phyloP scores from a whole-genome alignment of 2,113 vertebrate genomes.

The Lophius piscatorius region DNA sequence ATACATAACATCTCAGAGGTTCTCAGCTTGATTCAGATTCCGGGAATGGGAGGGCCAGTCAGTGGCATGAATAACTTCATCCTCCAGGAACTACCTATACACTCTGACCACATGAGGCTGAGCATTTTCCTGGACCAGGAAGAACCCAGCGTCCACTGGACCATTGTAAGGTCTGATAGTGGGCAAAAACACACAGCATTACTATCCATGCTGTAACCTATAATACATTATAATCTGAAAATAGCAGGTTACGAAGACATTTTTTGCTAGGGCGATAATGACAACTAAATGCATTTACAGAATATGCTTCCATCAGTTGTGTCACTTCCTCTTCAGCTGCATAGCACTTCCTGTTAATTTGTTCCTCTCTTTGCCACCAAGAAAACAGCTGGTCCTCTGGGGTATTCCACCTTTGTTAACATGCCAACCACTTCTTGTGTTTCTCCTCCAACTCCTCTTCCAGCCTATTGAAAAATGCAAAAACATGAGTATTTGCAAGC shows the following conservation, averaged over 20 bases:
- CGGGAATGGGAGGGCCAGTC: too few relatives aligned
- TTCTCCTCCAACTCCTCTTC: conserved; percentile 84
- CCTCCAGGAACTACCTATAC: too few relatives aligned
- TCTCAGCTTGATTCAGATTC: too few relatives aligned
- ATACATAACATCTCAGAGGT: too few relatives aligned
- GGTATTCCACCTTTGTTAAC: conserved; percentile 68
- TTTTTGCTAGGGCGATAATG: conserved; percentile 80
- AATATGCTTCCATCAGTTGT: conserved; percentile 69
- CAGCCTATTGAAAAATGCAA: conserved; percentile 77
- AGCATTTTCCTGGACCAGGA: too few relatives aligned
- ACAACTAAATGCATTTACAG: too few relatives aligned
- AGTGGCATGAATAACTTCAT: too few relatives aligned
- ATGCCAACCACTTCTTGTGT: conserved; percentile 74
- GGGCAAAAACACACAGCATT: too few relatives aligned
- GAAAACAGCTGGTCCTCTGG: conserved; percentile 80
- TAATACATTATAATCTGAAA: too few relatives aligned
- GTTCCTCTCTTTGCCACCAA: conserved; percentile 82
- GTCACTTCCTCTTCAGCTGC: conserved; percentile 81
- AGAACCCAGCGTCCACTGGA: too few relatives aligned
- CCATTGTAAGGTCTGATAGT: too few relatives aligned
- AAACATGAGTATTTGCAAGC: conserved; percentile 15
- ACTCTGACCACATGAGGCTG: too few relatives aligned
- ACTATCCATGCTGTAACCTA: not conserved
- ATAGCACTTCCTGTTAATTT: conserved; percentile 73
- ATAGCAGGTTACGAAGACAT: conserved; percentile 22